Evolutionary conservation across 2,797 vertebrate species (phyloP).

Genomic region (Spheniscus humboldti): DNA sequence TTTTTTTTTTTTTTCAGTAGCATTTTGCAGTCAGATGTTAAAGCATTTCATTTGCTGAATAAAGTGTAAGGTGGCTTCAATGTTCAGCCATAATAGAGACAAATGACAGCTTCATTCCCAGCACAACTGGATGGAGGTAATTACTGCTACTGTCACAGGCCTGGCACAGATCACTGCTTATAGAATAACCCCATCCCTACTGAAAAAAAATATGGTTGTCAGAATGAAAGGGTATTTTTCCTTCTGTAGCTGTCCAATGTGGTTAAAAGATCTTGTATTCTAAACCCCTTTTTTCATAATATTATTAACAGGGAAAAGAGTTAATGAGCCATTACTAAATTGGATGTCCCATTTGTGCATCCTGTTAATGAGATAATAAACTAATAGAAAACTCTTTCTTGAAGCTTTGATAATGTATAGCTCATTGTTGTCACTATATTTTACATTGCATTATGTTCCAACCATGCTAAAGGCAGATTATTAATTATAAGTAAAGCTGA

Average conservation of each 20-base stretch:
- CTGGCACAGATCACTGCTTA: slow-evolving; percentile 68
- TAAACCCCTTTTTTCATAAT: neutral
- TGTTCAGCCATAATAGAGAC: slow-evolving; percentile 75
- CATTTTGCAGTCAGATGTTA: slow-evolving; percentile 62
- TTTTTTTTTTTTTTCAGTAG: neutral
- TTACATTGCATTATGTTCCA: neutral
- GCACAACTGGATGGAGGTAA: slow-evolving; percentile 74
- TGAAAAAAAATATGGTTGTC: neutral
- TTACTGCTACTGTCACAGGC: slow-evolving; percentile 74
- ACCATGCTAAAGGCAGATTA: neutral
- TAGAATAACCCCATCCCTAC: neutral
- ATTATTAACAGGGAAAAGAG: slow-evolving; percentile 18
- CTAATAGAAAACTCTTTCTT: neutral
- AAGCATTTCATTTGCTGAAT: slow-evolving; percentile 79
- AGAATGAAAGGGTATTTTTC: neutral
- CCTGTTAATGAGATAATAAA: neutral
- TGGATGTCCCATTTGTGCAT: neutral
- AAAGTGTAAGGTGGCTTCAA: slow-evolving; percentile 76
- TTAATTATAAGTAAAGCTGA: neutral
- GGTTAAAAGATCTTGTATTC: slow-evolving; percentile 36
- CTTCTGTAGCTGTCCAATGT: neutral
- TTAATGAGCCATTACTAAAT: slow-evolving; percentile 3
- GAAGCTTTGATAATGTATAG: neutral
- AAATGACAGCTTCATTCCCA: slow-evolving; percentile 73
- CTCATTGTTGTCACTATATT: neutral